Conservation (phyloP, 1,140 invertebrate genomes). For the Dreissena rostriformis region DNA sequence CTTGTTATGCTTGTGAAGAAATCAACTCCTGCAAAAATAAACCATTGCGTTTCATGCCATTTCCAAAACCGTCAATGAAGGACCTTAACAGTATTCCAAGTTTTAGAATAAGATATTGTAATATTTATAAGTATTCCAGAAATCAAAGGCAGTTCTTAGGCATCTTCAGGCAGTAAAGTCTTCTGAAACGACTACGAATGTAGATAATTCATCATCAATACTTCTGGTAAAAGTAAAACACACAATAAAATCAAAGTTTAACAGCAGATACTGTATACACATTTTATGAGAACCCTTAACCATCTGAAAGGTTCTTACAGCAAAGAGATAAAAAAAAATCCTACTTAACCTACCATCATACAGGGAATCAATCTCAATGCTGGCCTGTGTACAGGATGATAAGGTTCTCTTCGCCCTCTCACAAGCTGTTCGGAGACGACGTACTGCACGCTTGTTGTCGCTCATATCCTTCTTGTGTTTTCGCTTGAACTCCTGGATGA, state of each 20-base stretch:
- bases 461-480: slow-evolving; percentile 77
- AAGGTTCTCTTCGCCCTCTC: slow-evolving; percentile 85
- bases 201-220: slow-evolving; percentile 11
- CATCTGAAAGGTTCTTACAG: too few species aligned
- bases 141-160: slow-evolving; percentile 48
- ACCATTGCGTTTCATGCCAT: too few species aligned
- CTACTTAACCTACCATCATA: slow-evolving; percentile 1
- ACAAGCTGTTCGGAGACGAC: slow-evolving; percentile 86
- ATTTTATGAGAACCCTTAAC: too few species aligned
- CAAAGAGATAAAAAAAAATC: too few species aligned
- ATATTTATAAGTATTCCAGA: background rate
- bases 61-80: background rate
- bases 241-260: too few species aligned
- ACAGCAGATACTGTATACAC: too few species aligned
- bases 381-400: slow-evolving; percentile 78
- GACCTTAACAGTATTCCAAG: background rate
- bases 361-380: slow-evolving; percentile 87
- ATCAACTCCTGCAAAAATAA: too few species aligned
- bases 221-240: background rate
- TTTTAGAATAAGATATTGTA: background rate
- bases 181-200: slow-evolving; percentile 59
- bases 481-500: slow-evolving; percentile 77
- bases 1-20: too few species aligned
- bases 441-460: slow-evolving; percentile 72
- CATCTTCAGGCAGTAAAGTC: slow-evolving; percentile 45